Base-by-base conservation (phyloP, 2,113 vertebrate genomes). In the Entosphenus tridentatus region DNA sequence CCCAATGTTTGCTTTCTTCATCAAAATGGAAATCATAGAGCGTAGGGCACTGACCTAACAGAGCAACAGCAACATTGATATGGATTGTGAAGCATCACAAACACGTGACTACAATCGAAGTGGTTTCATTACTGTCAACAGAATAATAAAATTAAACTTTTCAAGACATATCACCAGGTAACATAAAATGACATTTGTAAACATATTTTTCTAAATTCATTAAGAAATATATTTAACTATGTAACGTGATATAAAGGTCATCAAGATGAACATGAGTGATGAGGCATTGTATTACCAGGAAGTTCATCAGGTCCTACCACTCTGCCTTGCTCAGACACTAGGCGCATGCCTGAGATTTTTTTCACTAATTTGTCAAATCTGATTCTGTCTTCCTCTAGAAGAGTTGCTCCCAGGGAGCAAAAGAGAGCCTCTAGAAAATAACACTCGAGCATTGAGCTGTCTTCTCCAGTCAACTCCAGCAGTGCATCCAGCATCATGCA, bases 21-120 rank as follows among this genome's bases (percentile, higher is more conserved):
- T 96, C 83, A 75, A 93, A 98, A 72, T 98, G 93, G 62, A 93
- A 98, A 73, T 96, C 88, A 68, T 83, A 96, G 70, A 98, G 77
- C 70, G 85, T 87, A 2, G 86, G 84, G 57, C 87, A 79, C 55
- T 84, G 85, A 70, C 83, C 92, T 98, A 76, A 10, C 77, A 76
- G 12, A 3, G 39, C 67, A 12, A 12, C 3, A 55, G 54, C 55
- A 55, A 65, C 10, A 39, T 39, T 39, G 1, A 39, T 39, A 39
- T 39, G 39, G 39, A 39, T 39, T 39, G 5, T 39, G 39, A 39
- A 39, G 39, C 39, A 39, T 39, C 39, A 39, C 39, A 39, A 39
- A 39, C 39, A 39, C 39, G 39, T 39, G 39, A 39, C 39, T 39
- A 39, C 39, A 39, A 39, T 39, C 39, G 39, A 39, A 39, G 39